phyloP scores from a whole-genome alignment of 2,888 invertebrate species.

The Megamerina dolium region DNA sequence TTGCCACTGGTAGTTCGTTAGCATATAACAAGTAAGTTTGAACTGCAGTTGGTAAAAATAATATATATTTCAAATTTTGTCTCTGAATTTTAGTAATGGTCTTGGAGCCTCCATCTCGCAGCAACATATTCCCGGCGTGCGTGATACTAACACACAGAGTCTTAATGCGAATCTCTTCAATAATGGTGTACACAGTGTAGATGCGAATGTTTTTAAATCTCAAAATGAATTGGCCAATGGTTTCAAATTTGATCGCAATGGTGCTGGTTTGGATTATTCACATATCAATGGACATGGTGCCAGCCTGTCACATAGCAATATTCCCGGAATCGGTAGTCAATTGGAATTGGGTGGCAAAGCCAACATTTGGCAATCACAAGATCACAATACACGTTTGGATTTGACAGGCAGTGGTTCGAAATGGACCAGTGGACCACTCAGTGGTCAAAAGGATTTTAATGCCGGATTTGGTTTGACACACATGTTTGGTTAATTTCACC shows the following conservation, averaged over 20 bases:
- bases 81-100: slow-evolving; percentile 20
- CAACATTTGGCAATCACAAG: slow-evolving; percentile 29
- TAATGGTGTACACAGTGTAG: slow-evolving; percentile 32
- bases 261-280: slow-evolving; percentile 36
- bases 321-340: slow-evolving; percentile 37
- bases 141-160: slow-evolving; percentile 22
- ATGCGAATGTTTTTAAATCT: slow-evolving; percentile 36
- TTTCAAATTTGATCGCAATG: slow-evolving; percentile 38
- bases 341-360: slow-evolving; percentile 27
- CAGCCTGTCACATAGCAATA: slow-evolving; percentile 30
- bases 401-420: slow-evolving; percentile 27
- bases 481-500: slow-evolving; percentile 30
- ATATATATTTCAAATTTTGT: background rate
- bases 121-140: slow-evolving; percentile 24
- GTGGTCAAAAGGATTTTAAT: slow-evolving; percentile 25
- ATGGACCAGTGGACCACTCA: slow-evolving; percentile 28
- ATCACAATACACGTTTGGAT: slow-evolving; percentile 30
- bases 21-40: slow-evolving; percentile 25
- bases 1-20: slow-evolving; percentile 22
- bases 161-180: slow-evolving; percentile 28
- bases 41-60: no score
- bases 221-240: slow-evolving; percentile 39
- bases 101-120: slow-evolving; percentile 22
- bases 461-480: slow-evolving; percentile 33
- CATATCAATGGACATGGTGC: slow-evolving; percentile 35